Conservation (phyloP, 2,797 vertebrate genomes). For the Salarias fasciatus region DNA sequence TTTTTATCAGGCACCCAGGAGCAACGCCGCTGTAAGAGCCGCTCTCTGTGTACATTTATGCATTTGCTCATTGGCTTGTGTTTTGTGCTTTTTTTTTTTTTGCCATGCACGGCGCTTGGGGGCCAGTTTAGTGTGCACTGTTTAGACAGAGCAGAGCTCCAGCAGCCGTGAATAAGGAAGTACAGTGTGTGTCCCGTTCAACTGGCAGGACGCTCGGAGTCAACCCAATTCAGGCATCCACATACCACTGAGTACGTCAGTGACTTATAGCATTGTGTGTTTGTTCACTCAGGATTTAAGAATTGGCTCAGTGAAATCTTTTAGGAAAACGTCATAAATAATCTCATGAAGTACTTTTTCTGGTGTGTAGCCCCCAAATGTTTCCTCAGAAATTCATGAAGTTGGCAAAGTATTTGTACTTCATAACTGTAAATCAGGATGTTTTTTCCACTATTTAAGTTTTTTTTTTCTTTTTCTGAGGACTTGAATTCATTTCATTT, state of each 20-base stretch:
- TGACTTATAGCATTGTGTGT: constrained; percentile 21
- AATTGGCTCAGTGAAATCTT: constrained; percentile 32
- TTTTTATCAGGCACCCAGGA: constrained; percentile 6
- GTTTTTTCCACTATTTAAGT: too few relatives aligned
- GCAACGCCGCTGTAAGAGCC: constrained; percentile 23
- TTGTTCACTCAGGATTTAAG: constrained; percentile 20
- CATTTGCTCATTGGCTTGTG: constrained; percentile 43
- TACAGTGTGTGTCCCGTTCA: constrained; percentile 41
- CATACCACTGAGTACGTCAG: constrained; percentile 30
- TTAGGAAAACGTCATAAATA: too few relatives aligned
- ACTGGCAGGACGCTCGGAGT: constrained; percentile 43
- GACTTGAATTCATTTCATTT: too few relatives aligned
- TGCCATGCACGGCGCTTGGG: constrained; percentile 29
- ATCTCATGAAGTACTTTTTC: too few relatives aligned
- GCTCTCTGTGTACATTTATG: constrained; percentile 32
- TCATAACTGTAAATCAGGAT: too few relatives aligned
- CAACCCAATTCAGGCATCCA: constrained; percentile 27
- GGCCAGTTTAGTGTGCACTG: constrained; percentile 34
- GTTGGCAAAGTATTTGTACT: too few relatives aligned
- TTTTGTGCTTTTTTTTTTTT: constrained; percentile 58
- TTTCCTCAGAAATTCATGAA: too few relatives aligned
- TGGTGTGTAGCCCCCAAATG: too few relatives aligned
- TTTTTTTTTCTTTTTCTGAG: too few relatives aligned
- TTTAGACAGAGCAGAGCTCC: constrained; percentile 47
- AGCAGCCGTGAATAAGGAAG: constrained; percentile 46